Percentiles rank a stretch among this genome's conserved stretches.
Conservation (phyloP, 2,797 vertebrate species). For the Aselliscus stoliczkanus region DNA sequence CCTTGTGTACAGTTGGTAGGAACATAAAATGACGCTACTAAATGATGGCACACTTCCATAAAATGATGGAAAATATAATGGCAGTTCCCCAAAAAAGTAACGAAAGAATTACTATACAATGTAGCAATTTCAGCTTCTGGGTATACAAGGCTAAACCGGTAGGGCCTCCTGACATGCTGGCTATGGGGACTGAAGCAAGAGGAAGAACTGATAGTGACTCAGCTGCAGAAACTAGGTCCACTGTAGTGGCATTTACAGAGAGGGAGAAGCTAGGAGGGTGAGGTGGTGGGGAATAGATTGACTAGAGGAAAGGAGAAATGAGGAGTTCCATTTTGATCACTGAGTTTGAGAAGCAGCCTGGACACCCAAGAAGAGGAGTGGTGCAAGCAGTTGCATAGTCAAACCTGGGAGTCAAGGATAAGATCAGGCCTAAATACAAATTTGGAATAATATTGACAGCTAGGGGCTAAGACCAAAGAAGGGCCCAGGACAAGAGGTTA, state of each 20-base stretch:
- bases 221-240: not conserved
- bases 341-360: not conserved
- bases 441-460: not conserved
- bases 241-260: not conserved
- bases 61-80: not conserved
- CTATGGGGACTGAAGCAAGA: not conserved
- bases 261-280: too few species aligned
- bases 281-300: not conserved
- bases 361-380: not conserved
- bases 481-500: not conserved
- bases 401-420: not conserved
- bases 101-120: not conserved
- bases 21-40: not conserved
- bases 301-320: not conserved
- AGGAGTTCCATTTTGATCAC: not conserved
- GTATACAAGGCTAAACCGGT: not conserved
- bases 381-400: not conserved
- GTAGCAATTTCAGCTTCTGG: not conserved
- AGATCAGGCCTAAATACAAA: not conserved
- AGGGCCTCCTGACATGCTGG: not conserved
- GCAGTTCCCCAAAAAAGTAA: not conserved
- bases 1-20: not conserved
- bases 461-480: not conserved
- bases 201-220: not conserved
- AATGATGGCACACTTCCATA: too few species aligned